Percentiles rank a stretch among this genome's conserved stretches.
Conservation (phyloP, 2,113 vertebrate species). For the Semicossyphus pulcher region DNA sequence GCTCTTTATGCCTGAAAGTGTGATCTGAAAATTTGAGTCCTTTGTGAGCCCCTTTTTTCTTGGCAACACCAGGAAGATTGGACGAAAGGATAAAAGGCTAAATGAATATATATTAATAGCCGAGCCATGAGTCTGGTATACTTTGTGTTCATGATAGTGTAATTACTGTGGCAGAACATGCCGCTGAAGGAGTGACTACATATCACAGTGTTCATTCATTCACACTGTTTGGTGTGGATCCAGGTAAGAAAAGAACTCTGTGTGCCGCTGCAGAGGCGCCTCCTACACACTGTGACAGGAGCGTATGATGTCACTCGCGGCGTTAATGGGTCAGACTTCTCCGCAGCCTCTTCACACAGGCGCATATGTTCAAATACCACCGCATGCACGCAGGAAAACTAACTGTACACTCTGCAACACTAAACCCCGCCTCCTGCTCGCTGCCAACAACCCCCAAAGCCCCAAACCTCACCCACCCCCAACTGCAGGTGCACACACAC, state of each 20-base stretch:
- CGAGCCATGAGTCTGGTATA: neutral
- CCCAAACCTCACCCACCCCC: conserved; percentile 37
- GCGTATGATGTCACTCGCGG: conserved; percentile 6
- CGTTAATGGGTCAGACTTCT: conserved; percentile 19
- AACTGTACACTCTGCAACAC: conserved; percentile 8
- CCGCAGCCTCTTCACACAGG: conserved; percentile 23
- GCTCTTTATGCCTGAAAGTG: neutral
- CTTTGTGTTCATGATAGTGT: neutral
- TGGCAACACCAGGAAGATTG: conserved; percentile 8
- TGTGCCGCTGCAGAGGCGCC: conserved; percentile 21
- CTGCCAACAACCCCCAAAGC: conserved; percentile 18
- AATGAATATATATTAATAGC: neutral
- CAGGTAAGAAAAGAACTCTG: neutral
- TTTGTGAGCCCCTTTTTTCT: neutral
- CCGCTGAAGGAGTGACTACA: neutral
- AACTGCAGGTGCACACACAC: conserved; percentile 48
- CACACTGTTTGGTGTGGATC: neutral
- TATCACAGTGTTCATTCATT: conserved; percentile 3
- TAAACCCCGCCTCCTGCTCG: conserved; percentile 26
- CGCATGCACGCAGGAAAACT: conserved; percentile 46
- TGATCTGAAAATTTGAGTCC: neutral
- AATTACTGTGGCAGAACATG: neutral
- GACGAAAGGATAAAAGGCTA: conserved; percentile 6
- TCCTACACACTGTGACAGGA: conserved; percentile 42
- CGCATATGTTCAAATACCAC: conserved; percentile 51